Base-by-base conservation (phyloP, 1,140 invertebrate genomes). In the Trigoniulus corallinus region DNA sequence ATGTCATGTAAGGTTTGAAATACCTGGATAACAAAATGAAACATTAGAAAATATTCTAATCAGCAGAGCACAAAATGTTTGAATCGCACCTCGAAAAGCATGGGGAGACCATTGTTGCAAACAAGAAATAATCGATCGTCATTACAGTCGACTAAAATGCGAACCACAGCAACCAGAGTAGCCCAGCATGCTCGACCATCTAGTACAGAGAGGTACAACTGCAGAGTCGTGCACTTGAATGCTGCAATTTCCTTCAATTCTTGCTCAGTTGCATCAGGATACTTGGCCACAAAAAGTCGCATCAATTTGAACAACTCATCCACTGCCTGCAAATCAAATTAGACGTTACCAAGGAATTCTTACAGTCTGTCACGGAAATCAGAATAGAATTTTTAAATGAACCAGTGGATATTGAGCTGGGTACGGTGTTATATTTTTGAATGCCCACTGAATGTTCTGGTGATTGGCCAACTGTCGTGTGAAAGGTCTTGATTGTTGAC, bases 381-480 rank as follows among this genome's bases (percentile, higher is more conserved):
- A 25, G 22, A 46, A 3, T 15, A 53, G 39, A 22, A 26, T 21
- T 40, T 49, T 47, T 18, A 54, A 23, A 54, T 37, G 7, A 65
- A 81, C 80, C 21, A 77, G 77, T 37, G 82, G 79, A 70, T 95
- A 95, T 59, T 94, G 87, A 23, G 85, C 86, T 18, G 86, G 85
- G 71, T 91, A 88, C 15, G 87, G 87, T 20, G 87, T 88, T 48
- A 95, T 93, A 63, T 94, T 93, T 61, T 92, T 87, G 65, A 93
- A 94, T 44, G 89, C 89, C 89, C 89, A 95, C 62, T 88, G 84
- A 39, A 94, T 79, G 69, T 95, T 94, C 69, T 93, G 88, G 73
- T 95, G 89, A 54, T 79, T 78, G 1, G 87, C 84, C 23, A 94
- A 69, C 61, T 86, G 79, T 50, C 86, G 74, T 22, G 87, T 87